Evolutionary conservation across 2,888 invertebrate genomes (phyloP).

Genomic region (Macaria liturata): DNA sequence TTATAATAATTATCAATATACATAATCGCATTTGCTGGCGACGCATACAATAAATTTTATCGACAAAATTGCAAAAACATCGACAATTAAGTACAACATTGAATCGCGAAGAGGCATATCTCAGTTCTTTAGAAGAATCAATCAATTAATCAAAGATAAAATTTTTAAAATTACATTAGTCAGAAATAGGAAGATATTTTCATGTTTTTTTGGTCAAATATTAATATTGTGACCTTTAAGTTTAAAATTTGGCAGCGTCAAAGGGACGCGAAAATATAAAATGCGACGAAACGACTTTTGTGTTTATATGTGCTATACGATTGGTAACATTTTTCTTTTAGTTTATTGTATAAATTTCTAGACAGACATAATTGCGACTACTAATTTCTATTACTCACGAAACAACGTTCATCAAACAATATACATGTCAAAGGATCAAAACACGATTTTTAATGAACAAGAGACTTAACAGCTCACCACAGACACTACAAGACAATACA

Average conservation of each 20-base stretch:
- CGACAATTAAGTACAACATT: slow-evolving; percentile 67
- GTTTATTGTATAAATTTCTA: too few species aligned
- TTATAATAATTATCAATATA: slow-evolving; percentile 72
- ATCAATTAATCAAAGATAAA: slow-evolving; percentile 8
- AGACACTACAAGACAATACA: too few species aligned
- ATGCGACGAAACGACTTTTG: slow-evolving; percentile 12
- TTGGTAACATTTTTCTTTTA: not conserved
- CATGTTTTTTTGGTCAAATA: slow-evolving; percentile 13
- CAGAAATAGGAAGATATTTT: slow-evolving; percentile 19
- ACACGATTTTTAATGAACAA: too few species aligned
- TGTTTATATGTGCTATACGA: slow-evolving; percentile 7
- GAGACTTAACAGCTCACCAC: too few species aligned
- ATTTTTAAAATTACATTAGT: slow-evolving; percentile 24
- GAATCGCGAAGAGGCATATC: slow-evolving; percentile 58
- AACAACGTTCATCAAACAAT: too few species aligned
- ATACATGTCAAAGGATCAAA: too few species aligned
- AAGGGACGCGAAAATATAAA: slow-evolving; percentile 30
- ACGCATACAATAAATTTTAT: slow-evolving; percentile 58
- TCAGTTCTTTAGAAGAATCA: slow-evolving; percentile 51
- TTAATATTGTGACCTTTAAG: slow-evolving; percentile 27
- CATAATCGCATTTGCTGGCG: slow-evolving; percentile 71
- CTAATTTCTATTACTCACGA: too few species aligned
- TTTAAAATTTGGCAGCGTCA: slow-evolving; percentile 35
- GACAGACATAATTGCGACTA: too few species aligned
- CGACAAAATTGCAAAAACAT: slow-evolving; percentile 59